phyloP scores from a whole-genome alignment of 2,797 vertebrate genomes.

The Oophaga sylvatica region DNA sequence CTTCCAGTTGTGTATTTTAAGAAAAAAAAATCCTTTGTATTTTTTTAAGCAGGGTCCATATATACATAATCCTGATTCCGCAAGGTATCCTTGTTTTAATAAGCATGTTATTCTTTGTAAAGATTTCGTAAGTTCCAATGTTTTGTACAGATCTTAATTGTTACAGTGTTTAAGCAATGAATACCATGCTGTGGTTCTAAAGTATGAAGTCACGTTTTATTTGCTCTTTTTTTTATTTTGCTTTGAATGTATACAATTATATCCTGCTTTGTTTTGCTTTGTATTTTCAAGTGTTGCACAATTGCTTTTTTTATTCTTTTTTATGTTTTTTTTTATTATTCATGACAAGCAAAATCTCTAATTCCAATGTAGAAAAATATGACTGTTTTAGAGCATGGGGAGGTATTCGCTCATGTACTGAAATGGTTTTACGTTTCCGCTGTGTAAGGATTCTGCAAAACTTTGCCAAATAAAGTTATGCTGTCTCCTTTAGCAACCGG shows the following conservation, averaged over 20 bases:
- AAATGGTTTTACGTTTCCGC: conserved; percentile 76
- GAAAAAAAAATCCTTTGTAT: conserved; percentile 72
- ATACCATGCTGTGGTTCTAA: conserved; percentile 80
- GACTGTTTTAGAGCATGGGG: conserved; percentile 80
- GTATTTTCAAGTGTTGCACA: conserved; percentile 89
- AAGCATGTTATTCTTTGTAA: conserved; percentile 82
- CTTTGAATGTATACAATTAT: conserved; percentile 82
- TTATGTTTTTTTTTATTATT: conserved; percentile 71
- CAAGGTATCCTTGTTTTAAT: conserved; percentile 77
- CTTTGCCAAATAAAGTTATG: conserved; percentile 11
- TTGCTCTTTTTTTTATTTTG: conserved; percentile 61
- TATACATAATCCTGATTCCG: conserved; percentile 71
- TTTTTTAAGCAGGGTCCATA: conserved; percentile 71
- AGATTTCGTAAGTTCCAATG: conserved; percentile 75
- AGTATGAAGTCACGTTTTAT: conserved; percentile 73
- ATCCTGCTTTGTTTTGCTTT: conserved; percentile 84
- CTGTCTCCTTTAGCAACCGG: conserved; percentile 13
- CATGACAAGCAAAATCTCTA: conserved; percentile 76
- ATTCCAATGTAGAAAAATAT: conserved; percentile 52
- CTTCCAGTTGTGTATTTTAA: conserved; percentile 74
- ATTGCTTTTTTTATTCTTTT: conserved; percentile 71
- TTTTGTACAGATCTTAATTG: conserved; percentile 83
- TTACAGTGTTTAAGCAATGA: conserved; percentile 78
- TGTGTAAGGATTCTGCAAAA: conserved; percentile 27
- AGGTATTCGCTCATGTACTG: conserved; percentile 80